Evolutionary conservation across 2,797 vertebrate species (phyloP), one percentile per base, ranked within the genome.

Genomic region (Orientallactaga sibirica): DNA sequence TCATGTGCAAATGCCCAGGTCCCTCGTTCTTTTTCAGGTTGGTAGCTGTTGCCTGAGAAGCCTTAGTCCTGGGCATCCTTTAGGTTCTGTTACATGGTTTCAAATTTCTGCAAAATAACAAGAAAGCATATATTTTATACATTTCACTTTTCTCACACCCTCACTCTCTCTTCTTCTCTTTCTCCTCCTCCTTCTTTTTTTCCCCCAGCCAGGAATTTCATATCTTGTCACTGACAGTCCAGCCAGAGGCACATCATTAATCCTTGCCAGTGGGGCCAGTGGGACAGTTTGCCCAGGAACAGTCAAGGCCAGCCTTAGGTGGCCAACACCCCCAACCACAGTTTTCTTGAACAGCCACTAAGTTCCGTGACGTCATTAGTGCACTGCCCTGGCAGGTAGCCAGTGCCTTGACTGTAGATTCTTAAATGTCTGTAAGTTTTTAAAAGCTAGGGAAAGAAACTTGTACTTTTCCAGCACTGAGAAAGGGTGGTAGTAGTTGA

Each of bases 201-300:
- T 86, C 90, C 62, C 74, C 10, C 10, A 48, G 67, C 75, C 96
- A 90, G 70, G 27, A 83, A 92, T 92, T 97, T 95, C 93, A 61
- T 88, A 81, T 88, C 76, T 41, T 73, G 71, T 48, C 66, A 10
- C 96, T 62, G 2, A 86, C 93, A 92, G 94, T 79, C 76, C 71
- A n/a, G 88, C 96, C 95, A 95, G 76, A 97, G 64, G 52, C 95
- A 91, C 95, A 93, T 96, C 92, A 87, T 97, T 97, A 96, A 94
- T 97, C 87, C 92, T 97, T 70, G 48, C 92, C 95, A 85, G 84
- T 62, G 70, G 93, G 75, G 48, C 92, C 95, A 85, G 84, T 62
- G 70, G 93, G 75, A 97, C 64, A 8, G 78, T 87, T 93, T 92
- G 87, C 71, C 92, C 86, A 91, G 95, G 94, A 97, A 88, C 94